Percentiles rank a stretch among this genome's conserved stretches.
These are phyloP conservation scores for Ptychochromis oligacanthus DNA, from an alignment of 2,113 vertebrate species.

Conservation along the genomic window DNA sequence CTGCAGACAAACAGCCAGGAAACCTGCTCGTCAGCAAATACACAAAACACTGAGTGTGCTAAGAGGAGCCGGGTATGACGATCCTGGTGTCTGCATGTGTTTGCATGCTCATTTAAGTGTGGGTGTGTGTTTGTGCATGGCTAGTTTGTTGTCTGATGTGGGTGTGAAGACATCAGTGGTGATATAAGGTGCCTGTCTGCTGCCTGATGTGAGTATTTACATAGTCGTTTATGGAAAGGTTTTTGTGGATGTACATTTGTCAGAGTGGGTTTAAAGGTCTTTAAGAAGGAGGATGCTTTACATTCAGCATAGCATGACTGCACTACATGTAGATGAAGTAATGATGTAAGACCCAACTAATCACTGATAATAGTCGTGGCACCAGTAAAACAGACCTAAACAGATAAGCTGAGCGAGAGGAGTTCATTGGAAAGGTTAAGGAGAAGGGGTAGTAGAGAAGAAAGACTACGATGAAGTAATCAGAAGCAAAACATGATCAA, in stretches of 20 bases:
- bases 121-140: slow-evolving; percentile 33
- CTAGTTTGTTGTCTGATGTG: slow-evolving; percentile 33
- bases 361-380: slow-evolving; percentile 10
- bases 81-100: slow-evolving; percentile 36
- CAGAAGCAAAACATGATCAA: background rate
- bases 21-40: slow-evolving; percentile 45
- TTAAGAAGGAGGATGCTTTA: background rate
- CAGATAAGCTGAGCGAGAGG: slow-evolving; percentile 1
- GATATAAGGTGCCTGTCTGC: slow-evolving; percentile 9
- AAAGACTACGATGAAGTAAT: background rate
- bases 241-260: background rate
- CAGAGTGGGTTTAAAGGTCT: background rate
- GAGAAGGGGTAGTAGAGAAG: background rate
- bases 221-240: background rate
- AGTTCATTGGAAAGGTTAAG: slow-evolving; percentile 2
- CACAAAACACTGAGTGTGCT: background rate
- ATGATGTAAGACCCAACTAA: slow-evolving; percentile 4
- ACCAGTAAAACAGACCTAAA: background rate
- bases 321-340: slow-evolving; percentile 22
- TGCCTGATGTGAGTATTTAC: background rate
- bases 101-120: slow-evolving; percentile 47
- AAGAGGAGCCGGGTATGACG: background rate
- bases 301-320: background rate
- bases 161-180: slow-evolving; percentile 3
- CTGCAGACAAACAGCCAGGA: slow-evolving; percentile 18